Conservation (phyloP, 1,140 invertebrate genomes). For the Reticulitermes speratus region DNA sequence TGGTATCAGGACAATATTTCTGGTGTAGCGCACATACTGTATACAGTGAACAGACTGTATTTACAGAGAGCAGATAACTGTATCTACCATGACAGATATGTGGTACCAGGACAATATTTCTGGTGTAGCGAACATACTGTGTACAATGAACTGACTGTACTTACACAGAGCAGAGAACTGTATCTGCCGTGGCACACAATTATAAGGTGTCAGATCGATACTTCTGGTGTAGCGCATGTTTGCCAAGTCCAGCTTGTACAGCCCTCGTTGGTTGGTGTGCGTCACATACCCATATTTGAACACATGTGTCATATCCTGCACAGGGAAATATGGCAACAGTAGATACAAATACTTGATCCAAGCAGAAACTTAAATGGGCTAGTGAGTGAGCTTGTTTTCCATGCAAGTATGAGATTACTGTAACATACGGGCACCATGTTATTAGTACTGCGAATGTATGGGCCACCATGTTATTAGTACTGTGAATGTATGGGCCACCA, state of each 20-base stretch:
- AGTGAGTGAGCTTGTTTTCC: neutral
- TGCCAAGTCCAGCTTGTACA: constrained; percentile 75
- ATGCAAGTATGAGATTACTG: too few species aligned
- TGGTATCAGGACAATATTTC: constrained; percentile 67
- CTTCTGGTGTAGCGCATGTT: constrained; percentile 74
- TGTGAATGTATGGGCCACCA: too few species aligned
- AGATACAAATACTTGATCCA: neutral
- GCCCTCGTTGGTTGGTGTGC: constrained; percentile 69
- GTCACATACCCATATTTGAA: constrained; percentile 78
- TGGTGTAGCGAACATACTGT: too few species aligned
- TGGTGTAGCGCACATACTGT: constrained; percentile 74
- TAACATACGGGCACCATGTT: too few species aligned
- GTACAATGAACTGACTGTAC: too few species aligned
- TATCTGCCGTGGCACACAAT: constrained; percentile 70
- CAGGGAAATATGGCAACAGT: neutral
- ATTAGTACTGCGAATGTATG: too few species aligned
- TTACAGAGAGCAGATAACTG: too few species aligned
- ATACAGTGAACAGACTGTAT: too few species aligned
- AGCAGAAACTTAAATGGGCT: too few species aligned
- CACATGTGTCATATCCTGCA: constrained; percentile 59
- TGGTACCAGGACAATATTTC: too few species aligned
- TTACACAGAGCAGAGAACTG: constrained; percentile 75
- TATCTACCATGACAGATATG: too few species aligned
- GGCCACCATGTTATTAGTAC: too few species aligned
- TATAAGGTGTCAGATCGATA: constrained; percentile 71